Evolutionary conservation across 2,797 vertebrate genomes (phyloP), one percentile per base, ranked within the genome.

Genomic region (Muraenolepis orangiensis): DNA sequence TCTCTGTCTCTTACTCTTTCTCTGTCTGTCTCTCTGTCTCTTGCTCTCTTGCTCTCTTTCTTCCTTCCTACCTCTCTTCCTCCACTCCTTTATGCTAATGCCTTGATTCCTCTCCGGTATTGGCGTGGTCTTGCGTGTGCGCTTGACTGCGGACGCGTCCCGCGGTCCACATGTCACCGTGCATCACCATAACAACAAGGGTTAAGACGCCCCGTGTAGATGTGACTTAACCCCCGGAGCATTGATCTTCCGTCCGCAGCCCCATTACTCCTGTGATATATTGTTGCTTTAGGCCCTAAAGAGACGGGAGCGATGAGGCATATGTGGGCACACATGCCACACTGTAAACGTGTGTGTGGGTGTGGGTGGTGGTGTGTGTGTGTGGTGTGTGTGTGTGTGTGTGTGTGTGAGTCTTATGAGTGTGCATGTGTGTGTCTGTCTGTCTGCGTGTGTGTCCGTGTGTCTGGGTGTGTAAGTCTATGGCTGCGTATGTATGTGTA

Each of bases 241-340:
- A 94, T 93, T 90, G 93, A 94, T 93, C 90, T 90, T 85, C 87
- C 93, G 93, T 93, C 93, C 83, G 69, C 85, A 74, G 90, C 84
- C 80, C 88, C 90, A 91, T 93, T 93, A 88, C 87, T 83, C 74
- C 84, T 31, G 72, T 85, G 81, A 92, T 84, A 87, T 90, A 92
- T 91, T 88, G 92, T 86, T 86, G 78, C 90, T 85, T 75, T 42
- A 74, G 87, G 86, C 76, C 72, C 57, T 75, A 75, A 78, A 70
- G 80, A 73, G 75, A 81, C 74, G 61, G 30, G 69, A 66, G 76
- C 57, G n/a, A 64, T 64, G 57, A 64, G 23, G 57, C 57, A 64
- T 64, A 64, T 28, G 57, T 64, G 57, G n/a, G 57, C n/a, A 64
- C 57, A 64, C 57, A 64, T 26, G 57, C 26, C 57, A 64, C 57